These are phyloP conservation scores for Rotaria socialis DNA, from an alignment of 2,888 invertebrate species.

Conservation along the genomic window DNA sequence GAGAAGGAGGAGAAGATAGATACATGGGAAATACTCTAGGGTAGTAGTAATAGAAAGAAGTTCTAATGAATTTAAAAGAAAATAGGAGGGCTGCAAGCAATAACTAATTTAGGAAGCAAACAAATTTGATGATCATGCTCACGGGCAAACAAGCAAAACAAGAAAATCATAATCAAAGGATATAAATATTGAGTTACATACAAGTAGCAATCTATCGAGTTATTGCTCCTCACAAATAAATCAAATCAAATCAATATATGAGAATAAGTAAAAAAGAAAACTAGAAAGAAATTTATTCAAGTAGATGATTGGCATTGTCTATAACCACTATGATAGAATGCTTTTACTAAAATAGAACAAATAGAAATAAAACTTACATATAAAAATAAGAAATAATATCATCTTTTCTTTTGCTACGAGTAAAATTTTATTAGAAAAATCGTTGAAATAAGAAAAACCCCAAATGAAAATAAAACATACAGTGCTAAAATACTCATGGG, in stretches of 20 bases:
- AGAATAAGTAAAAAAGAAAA: not conserved
- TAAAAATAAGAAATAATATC: too few relatives aligned
- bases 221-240: not conserved
- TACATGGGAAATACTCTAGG: not conserved
- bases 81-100: not conserved
- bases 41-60: not conserved
- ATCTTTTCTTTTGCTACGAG: not conserved
- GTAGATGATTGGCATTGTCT: not conserved
- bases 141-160: not conserved
- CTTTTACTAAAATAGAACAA: not conserved
- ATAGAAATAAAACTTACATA: too few relatives aligned
- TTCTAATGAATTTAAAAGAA: not conserved
- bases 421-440: not conserved
- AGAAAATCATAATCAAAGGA: constrained; percentile 1
- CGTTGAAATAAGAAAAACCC: not conserved
- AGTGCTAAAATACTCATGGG: not conserved
- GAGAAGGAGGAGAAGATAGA: not conserved
- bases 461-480: not conserved
- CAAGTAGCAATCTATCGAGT: not conserved
- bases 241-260: not conserved
- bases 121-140: not conserved
- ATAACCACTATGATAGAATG: not conserved
- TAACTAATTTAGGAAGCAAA: not conserved
- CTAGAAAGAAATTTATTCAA: not conserved
- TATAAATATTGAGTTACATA: not conserved